These are phyloP conservation scores for Lates calcarifer DNA, from an alignment of 2,113 vertebrate species.

Conservation along the genomic window DNA sequence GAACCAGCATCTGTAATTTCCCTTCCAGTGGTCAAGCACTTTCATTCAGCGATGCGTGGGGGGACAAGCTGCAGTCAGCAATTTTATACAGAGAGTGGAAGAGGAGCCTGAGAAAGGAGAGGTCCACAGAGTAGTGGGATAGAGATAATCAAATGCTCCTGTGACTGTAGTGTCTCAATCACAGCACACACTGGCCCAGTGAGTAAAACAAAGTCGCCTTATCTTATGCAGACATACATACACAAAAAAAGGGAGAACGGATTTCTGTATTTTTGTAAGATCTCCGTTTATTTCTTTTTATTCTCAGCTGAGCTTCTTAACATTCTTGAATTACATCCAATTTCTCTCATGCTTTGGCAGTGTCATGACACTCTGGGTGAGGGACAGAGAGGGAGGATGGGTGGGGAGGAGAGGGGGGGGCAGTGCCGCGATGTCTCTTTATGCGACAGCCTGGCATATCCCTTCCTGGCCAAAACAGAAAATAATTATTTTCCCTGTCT, in stretches of 20 bases:
- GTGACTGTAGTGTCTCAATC: conserved; percentile 62
- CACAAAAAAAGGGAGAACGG: conserved; percentile 3
- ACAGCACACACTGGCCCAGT: conserved; percentile 11
- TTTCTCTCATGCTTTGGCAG: conserved; percentile 56
- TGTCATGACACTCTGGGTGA: conserved; percentile 63
- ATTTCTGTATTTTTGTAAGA: conserved; percentile 56
- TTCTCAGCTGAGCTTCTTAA: conserved; percentile 66
- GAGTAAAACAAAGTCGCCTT: conserved; percentile 66
- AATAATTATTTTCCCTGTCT: conserved; percentile 70
- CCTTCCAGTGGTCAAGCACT: conserved; percentile 76
- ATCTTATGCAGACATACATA: conserved; percentile 68
- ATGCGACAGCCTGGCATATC: conserved; percentile 69
- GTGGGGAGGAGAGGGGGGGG: neutral
- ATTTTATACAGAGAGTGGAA: conserved; percentile 59
- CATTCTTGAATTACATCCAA: conserved; percentile 73
- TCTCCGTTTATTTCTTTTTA: conserved; percentile 59
- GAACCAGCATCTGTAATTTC: conserved; percentile 77
- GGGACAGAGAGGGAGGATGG: conserved; percentile 28
- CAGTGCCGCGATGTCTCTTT: conserved; percentile 49
- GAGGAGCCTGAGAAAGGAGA: conserved; percentile 55
- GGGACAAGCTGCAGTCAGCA: conserved; percentile 65
- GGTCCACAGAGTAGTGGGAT: conserved; percentile 34
- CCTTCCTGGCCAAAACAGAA: conserved; percentile 65
- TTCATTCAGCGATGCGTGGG: conserved; percentile 57
- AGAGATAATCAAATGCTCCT: conserved; percentile 53